Conservation (phyloP, 2,888 invertebrate species). For the Eristalinus aeneus region DNA sequence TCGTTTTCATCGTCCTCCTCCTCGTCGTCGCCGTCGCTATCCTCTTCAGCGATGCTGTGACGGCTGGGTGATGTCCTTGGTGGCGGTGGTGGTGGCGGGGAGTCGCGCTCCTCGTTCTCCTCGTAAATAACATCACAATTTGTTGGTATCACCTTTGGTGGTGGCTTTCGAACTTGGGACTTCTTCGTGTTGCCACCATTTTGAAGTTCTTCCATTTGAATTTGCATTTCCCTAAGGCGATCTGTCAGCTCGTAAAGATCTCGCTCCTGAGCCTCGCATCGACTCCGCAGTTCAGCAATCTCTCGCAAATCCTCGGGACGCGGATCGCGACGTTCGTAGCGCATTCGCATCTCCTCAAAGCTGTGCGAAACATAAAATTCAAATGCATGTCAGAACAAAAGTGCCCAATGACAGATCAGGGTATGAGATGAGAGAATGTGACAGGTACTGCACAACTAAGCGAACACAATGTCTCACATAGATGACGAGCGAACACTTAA, state of each 20-base stretch:
- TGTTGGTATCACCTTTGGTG: conserved; percentile 79
- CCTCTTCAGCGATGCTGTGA: background rate
- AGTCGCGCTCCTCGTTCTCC: conserved; percentile 78
- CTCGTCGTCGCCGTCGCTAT: conserved; percentile 6
- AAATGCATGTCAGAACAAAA: background rate
- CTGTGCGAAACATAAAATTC: conserved; percentile 73
- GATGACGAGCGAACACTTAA: conserved; percentile 9
- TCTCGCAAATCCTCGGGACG: conserved; percentile 82
- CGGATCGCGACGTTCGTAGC: conserved; percentile 83
- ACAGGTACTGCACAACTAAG: conserved; percentile 9
- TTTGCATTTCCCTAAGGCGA: conserved; percentile 83
- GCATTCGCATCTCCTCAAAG: conserved; percentile 83
- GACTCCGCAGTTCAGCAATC: conserved; percentile 82
- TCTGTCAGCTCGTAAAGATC: conserved; percentile 83
- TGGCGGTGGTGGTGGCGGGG: conserved; percentile 72
- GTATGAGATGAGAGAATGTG: background rate
- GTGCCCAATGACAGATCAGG: background rate
- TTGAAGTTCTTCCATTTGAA: conserved; percentile 79
- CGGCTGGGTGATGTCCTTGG: conserved; percentile 41
- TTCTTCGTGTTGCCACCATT: conserved; percentile 66
- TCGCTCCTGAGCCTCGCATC: conserved; percentile 83
- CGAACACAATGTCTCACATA: conserved; percentile 23
- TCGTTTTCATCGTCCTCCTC: conserved; percentile 8
- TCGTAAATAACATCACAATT: conserved; percentile 81
- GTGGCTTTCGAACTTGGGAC: conserved; percentile 76